These are phyloP conservation scores for Ligdia adustata DNA, from an alignment of 2,888 invertebrate species.

Conservation along the genomic window DNA sequence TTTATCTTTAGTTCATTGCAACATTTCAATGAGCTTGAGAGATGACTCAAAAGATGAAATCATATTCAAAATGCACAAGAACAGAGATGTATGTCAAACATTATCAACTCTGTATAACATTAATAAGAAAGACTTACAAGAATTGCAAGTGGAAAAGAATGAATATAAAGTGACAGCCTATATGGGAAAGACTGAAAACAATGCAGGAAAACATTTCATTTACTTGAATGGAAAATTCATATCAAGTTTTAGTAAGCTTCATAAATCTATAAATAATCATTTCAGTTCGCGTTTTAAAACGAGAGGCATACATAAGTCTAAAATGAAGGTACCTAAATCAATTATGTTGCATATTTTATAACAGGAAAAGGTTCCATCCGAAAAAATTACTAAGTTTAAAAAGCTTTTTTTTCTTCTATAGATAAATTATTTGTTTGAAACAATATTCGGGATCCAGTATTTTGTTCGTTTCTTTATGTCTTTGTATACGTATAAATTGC, in stretches of 20 bases:
- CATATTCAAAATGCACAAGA: constrained; percentile 84
- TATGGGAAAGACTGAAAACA: constrained; percentile 68
- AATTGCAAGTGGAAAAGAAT: constrained; percentile 68
- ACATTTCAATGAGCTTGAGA: constrained; percentile 87
- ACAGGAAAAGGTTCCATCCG: too few species aligned
- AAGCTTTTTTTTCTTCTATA: too few species aligned
- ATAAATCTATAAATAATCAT: constrained; percentile 52
- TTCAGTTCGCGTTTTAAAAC: constrained; percentile 45
- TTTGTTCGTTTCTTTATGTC: too few species aligned
- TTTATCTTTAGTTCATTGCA: constrained; percentile 86
- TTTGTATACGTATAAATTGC: too few species aligned
- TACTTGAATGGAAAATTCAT: constrained; percentile 87
- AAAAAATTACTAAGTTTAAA: too few species aligned
- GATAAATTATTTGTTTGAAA: too few species aligned
- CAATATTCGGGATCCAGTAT: too few species aligned
- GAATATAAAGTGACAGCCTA: constrained; percentile 82
- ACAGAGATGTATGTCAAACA: constrained; percentile 78
- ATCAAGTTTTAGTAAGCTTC: constrained; percentile 65
- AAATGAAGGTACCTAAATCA: constrained; percentile 47
- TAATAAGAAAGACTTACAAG: constrained; percentile 61
- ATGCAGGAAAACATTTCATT: constrained; percentile 74
- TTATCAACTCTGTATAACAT: constrained; percentile 65
- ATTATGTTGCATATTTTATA: constrained; percentile 21
- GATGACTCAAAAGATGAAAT: constrained; percentile 86
- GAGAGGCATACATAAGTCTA: constrained; percentile 34